Percentiles rank a stretch among this genome's conserved stretches.
Conservation (phyloP, 2,797 vertebrate genomes). For the Myotis pilosus region DNA sequence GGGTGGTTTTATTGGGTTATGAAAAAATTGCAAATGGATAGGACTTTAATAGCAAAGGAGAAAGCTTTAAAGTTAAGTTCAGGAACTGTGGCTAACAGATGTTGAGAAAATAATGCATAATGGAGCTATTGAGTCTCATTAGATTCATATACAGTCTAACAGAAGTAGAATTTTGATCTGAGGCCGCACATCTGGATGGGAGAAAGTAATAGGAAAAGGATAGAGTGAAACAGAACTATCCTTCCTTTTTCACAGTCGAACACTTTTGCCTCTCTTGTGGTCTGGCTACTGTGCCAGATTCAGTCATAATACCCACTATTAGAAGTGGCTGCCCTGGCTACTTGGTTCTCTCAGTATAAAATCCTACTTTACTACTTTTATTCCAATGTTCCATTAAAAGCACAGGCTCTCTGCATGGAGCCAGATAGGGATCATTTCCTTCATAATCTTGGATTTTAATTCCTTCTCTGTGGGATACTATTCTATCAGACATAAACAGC, state of each 20-base stretch:
- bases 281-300: conserved; percentile 33
- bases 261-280: conserved; percentile 44
- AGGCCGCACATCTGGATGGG: background rate
- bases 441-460: background rate
- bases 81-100: background rate
- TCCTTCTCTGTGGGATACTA: background rate
- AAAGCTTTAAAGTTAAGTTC: conserved; percentile 14
- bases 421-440: background rate
- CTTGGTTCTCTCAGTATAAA: background rate
- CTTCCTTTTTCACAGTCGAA: background rate
- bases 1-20: conserved; percentile 15
- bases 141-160: background rate
- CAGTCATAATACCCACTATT: conserved; percentile 42
- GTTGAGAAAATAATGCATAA: conserved; percentile 45
- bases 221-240: conserved; percentile 23
- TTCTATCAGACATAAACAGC: background rate
- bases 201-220: conserved; percentile 28
- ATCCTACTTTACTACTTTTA: background rate
- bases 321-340: conserved; percentile 20
- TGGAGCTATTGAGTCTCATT: background rate
- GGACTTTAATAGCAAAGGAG: conserved; percentile 48
- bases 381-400: background rate
- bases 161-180: conserved; percentile 60
- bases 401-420: background rate
- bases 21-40: conserved; percentile 34